Evolutionary conservation across 2,888 invertebrate species (phyloP), one percentile per base, ranked within the genome.

Genomic region (Tribolium freemani): DNA sequence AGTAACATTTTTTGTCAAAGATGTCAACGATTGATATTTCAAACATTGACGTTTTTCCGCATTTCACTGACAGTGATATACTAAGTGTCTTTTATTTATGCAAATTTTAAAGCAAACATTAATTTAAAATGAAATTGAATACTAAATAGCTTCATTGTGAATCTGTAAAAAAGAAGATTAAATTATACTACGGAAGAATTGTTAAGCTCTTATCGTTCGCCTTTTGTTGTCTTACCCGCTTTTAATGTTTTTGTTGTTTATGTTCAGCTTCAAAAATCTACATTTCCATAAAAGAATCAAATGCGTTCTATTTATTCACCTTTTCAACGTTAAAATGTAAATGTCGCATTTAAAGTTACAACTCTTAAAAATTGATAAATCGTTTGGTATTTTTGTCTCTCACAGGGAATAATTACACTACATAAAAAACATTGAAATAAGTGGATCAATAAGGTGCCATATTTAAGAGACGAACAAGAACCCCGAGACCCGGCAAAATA

Each of bases 231-330:
- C 30, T 46, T 13, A 66, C 71, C 51, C 58, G 58, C 45, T 26
- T 30, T 66, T 71, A 66, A 71, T 71, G 66, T 71, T 71, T 71
- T 66, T 66, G 66, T 71, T 71, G 71, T 71, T 72, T 72, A 67
- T 61, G 67, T 72, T 68, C 11, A 48, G 45, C 56, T 66, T 66
- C 21, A 13, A 50, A 68, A 69, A 72, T 67, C 67, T 72, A 61
- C 60, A 72, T 72, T 60, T 72, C 60, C 51, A 71, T 72, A 72
- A 67, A 68, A 31, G 48, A 44, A 67, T 30, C 26, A n/a, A 30
- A 50, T 30, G 26, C 38, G 50, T 64, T 66, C 64, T 71, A 57
- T 72, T 68, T 72, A 61, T 48, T 48, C 48, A 53, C 30, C 53
- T 71, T 67, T 67, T 44, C 57, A 50, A 51, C 63, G 60, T 60